A percentile compares a stretch with the other conserved stretches of the same genome.
Evolutionary conservation across 2,113 vertebrate species (phyloP).

Genomic region (Diphyllodes magnificus): DNA sequence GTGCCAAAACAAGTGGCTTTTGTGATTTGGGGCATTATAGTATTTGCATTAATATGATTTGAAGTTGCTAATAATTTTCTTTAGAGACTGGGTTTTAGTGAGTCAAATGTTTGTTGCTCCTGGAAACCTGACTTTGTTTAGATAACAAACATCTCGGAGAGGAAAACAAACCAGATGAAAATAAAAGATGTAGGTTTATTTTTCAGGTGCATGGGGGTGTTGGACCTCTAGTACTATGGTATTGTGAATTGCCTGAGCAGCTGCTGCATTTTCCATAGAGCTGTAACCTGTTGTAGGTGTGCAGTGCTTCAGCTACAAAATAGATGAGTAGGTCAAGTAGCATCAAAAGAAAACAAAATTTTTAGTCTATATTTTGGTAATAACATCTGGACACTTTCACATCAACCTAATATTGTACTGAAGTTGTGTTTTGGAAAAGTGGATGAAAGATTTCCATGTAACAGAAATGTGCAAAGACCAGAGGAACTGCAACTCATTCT

Average conservation of each 20-base stretch:
- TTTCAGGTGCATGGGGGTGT: background rate
- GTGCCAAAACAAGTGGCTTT: conserved; percentile 6
- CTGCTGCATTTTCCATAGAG: background rate
- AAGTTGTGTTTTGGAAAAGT: background rate
- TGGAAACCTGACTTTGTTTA: background rate
- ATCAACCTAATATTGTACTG: background rate
- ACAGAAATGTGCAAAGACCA: background rate
- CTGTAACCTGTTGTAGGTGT: background rate
- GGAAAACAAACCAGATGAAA: background rate
- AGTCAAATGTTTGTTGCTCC: background rate
- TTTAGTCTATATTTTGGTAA: background rate
- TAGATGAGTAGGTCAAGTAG: background rate
- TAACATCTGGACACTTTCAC: accelerated
- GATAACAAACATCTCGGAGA: background rate
- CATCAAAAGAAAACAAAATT: background rate
- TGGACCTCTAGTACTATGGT: background rate
- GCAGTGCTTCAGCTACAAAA: background rate
- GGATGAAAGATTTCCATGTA: background rate
- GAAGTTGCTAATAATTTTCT: background rate
- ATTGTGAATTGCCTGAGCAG: background rate
- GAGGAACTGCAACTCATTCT: background rate
- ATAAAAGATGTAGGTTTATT: background rate
- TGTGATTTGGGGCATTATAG: background rate
- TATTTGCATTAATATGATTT: conserved; percentile 2
- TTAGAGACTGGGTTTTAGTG: background rate